Conservation (phyloP, 2,113 vertebrate species). For the Labrus mixtus region DNA sequence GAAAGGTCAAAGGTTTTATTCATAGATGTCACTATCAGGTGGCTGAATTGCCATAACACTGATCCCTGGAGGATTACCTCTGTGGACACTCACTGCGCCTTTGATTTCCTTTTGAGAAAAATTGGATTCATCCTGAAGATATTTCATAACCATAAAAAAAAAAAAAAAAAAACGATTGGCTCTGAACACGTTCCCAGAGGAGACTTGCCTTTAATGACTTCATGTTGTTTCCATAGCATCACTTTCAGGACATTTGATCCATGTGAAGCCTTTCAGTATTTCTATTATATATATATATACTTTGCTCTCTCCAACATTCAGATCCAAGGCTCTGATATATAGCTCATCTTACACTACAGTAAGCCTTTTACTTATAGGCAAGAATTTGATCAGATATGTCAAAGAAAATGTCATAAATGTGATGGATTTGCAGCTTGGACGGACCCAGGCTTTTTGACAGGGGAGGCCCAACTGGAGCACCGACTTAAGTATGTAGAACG, state of each 20-base stretch:
- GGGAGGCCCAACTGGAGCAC: too few relatives aligned
- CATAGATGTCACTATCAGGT: conserved; percentile 17
- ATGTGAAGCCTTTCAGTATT: background rate
- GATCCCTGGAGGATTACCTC: conserved; percentile 4
- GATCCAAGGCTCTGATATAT: too few relatives aligned
- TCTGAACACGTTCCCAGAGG: background rate
- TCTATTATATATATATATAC: background rate
- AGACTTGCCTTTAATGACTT: background rate
- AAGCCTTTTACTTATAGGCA: too few relatives aligned
- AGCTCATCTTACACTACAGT: too few relatives aligned
- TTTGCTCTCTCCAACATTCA: too few relatives aligned
- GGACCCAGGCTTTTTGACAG: too few relatives aligned
- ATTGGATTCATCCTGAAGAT: background rate
- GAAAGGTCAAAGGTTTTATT: conserved; percentile 13
- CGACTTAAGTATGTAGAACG: too few relatives aligned
- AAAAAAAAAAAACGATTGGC: background rate
- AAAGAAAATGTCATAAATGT: too few relatives aligned
- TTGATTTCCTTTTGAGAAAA: background rate
- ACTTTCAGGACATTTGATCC: background rate
- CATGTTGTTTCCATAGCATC: background rate
- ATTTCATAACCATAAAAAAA: background rate
- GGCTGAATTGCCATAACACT: conserved; percentile 1
- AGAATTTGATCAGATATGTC: too few relatives aligned
- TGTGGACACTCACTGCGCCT: background rate
- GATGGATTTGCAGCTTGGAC: too few relatives aligned